Conservation (phyloP, 2,888 invertebrate species). For the Hirtodrosophila confusa region DNA sequence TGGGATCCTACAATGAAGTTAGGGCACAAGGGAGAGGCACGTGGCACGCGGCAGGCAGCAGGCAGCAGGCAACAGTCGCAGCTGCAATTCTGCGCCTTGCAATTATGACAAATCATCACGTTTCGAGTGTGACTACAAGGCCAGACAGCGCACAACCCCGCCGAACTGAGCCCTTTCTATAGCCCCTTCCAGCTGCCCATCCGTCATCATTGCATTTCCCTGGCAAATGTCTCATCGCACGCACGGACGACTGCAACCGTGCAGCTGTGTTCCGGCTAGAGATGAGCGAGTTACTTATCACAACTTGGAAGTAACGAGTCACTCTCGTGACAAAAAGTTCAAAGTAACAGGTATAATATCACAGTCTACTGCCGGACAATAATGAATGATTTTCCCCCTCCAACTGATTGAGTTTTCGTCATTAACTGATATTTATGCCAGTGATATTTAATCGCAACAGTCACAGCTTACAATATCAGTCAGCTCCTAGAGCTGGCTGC, state of each 20-base stretch:
- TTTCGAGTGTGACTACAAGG: constrained; percentile 63
- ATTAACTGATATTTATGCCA: too few relatives aligned
- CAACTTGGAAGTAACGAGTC: too few relatives aligned
- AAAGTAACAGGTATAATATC: too few relatives aligned
- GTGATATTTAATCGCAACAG: too few relatives aligned
- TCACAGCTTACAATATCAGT: too few relatives aligned
- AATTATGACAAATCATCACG: constrained; percentile 76
- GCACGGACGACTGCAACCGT: constrained; percentile 57
- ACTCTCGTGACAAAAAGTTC: too few relatives aligned
- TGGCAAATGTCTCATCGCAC: constrained; percentile 41
- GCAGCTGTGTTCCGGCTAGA: constrained; percentile 1
- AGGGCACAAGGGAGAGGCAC: too few relatives aligned
- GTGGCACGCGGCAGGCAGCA: too few relatives aligned
- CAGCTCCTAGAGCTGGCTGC: constrained; percentile 6
- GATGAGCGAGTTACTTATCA: too few relatives aligned
- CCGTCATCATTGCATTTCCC: constrained; percentile 24
- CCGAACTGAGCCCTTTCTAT: background rate
- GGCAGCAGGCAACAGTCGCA: constrained; percentile 1
- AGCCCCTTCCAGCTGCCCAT: background rate
- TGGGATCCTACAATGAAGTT: constrained; percentile 18
- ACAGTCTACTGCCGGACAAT: too few relatives aligned
- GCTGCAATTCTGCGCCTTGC: constrained; percentile 35
- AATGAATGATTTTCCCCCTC: too few relatives aligned
- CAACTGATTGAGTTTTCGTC: too few relatives aligned
- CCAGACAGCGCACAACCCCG: constrained; percentile 38